Base-by-base conservation (phyloP, 2,888 invertebrate genomes). In the Lochmaea crataegi region DNA sequence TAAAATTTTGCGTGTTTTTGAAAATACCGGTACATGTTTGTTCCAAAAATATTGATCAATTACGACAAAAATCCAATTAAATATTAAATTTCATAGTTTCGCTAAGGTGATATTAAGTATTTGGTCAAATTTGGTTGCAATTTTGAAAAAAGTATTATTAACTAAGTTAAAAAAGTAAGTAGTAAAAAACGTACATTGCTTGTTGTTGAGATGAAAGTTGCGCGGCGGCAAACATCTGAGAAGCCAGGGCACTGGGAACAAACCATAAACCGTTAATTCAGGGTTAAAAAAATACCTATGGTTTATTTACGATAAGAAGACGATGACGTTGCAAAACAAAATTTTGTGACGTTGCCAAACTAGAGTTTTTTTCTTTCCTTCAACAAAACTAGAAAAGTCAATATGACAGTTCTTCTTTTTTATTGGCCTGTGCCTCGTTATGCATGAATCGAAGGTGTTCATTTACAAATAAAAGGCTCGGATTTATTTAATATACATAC, bases 241-340 rank as follows among this genome's bases (percentile, higher is more conserved):
- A 94, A 93, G 95, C 95, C 92, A 96, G 95, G 93, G 95, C 95
- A 94, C 95, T 95, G 94, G 93, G 93, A 90, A 93, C 90, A 91
- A 89, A 90, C 83, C 84, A 85, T 72, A 84, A 70, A 82, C 76
- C 79, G 80, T 84, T 83, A 84, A 83, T 84, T 82, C 82, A 80
- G 79, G 80, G 74, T 71, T 73, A 77, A 71, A 71, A 68, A n/a
- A 32, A 60, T 38, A 65, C 14, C 53, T 32, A 32, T n/a, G n/a
- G n/a, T n/a, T n/a, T n/a, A n/a, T n/a, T n/a, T n/a, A n/a, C n/a
- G n/a, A n/a, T n/a, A n/a, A n/a, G n/a, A n/a, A n/a, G n/a, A n/a
- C n/a, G n/a, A n/a, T n/a, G n/a, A n/a, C n/a, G n/a, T n/a, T n/a
- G n/a, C n/a, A n/a, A n/a, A n/a, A n/a, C n/a, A n/a, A n/a, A n/a